Evolutionary conservation across 2,888 invertebrate genomes (phyloP), one percentile per base, ranked within the genome.

Genomic region (Megamerina dolium): DNA sequence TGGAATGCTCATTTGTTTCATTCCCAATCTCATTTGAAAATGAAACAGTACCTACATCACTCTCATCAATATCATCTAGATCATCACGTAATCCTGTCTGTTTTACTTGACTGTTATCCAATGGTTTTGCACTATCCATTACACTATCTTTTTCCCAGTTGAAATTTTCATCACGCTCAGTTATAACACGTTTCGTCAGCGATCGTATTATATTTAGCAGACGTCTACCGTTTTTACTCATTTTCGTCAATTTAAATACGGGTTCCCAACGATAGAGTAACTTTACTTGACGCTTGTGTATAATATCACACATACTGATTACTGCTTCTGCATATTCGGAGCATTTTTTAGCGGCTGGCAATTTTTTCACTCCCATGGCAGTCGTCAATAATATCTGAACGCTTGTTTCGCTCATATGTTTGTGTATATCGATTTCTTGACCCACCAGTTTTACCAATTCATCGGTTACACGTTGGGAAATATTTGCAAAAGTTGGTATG

Each of bases 301-400:
- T 78, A 41, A 88, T 87, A 55, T 86, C 85, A 59, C 86, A 87
- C 86, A 88, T 85, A 55, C 87, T 85, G 81, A 87, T 85, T 1
- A 87, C 87, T 48, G 87, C 87, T 80, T 85, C 81, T 2, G 87
- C 87, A 58, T 88, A 88, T 58, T 87, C 83, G 59, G 80, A 84
- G 39, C 87, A 86, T 55, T 57, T 78, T 73, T 59, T 78, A 75
- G 66, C 79, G 77, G 61, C 82, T 78, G 67, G 86, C 82, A 27
- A 81, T 81, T 78, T 78, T 61, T 82, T 85, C 44, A 83, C 83
- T 16, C 88, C 88, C 88, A 88, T 88, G 0, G 86, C 87, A 8
- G 88, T 88, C 74, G 87, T 85, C 19, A 83, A 69, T 27, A 87
- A 74, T 51, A 87, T 87, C 59, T 87, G 85, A 0, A 87, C 85